phyloP scores from a whole-genome alignment of 2,797 vertebrate species.

The Spheniscus humboldti region DNA sequence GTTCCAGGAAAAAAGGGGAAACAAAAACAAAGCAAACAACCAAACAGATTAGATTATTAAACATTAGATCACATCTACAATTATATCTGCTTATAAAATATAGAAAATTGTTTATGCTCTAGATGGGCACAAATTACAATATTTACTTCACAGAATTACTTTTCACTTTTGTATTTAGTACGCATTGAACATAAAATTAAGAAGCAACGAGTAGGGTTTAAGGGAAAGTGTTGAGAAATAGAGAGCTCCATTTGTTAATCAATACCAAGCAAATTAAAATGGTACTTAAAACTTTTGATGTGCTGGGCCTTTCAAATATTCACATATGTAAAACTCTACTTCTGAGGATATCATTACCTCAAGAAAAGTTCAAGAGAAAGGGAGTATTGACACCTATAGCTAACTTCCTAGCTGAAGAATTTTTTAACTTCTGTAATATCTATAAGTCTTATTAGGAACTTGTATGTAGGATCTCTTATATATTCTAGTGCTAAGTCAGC shows the following conservation, averaged over 20 bases:
- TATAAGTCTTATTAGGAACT: not conserved
- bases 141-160: not conserved
- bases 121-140: not conserved
- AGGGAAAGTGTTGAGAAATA: not conserved
- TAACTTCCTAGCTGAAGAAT: not conserved
- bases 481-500: not conserved
- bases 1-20: not conserved
- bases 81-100: not conserved
- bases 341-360: not conserved
- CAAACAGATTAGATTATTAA: not conserved
- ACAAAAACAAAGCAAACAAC: not conserved
- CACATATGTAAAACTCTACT: not conserved
- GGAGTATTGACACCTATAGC: not conserved
- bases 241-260: not conserved
- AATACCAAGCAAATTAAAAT: not conserved
- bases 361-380: not conserved
- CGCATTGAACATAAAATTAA: not conserved
- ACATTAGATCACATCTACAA: not conserved
- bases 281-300: not conserved
- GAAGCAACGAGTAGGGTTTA: not conserved
- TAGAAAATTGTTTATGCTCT: not conserved
- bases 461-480: not conserved
- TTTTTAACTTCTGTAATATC: not conserved
- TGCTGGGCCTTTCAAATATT: not conserved
- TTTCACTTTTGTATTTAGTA: not conserved